Conservation (phyloP, 2,797 vertebrate genomes). For the Spinibarbus caldwelli region DNA sequence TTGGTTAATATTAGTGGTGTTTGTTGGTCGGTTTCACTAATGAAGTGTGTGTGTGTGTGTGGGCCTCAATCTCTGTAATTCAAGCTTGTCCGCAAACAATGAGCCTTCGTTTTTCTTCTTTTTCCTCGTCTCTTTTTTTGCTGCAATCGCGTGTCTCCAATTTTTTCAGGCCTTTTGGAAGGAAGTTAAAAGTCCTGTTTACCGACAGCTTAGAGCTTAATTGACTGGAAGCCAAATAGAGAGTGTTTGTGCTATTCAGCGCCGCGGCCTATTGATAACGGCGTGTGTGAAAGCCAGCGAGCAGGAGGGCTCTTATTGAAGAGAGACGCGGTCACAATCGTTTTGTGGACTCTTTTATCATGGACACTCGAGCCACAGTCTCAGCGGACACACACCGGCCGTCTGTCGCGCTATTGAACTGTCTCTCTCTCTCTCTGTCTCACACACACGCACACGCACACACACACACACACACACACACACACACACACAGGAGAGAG, state of each 20-base stretch:
- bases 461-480: conserved; percentile 27
- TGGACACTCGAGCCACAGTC: conserved; percentile 46
- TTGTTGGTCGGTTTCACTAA: neutral
- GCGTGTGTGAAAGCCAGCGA: conserved; percentile 72
- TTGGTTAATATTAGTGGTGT: neutral
- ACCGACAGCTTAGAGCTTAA: conserved; percentile 89
- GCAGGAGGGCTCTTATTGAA: conserved; percentile 62
- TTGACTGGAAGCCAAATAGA: conserved; percentile 88
- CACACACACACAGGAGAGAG: conserved; percentile 20
- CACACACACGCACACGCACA: conserved; percentile 17
- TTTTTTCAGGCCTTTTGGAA: conserved; percentile 80
- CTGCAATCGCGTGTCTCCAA: neutral
- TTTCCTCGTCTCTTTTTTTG: neutral
- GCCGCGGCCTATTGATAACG: conserved; percentile 75
- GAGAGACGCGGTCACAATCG: conserved; percentile 73
- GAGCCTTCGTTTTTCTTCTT: neutral
- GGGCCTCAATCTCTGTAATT: neutral
- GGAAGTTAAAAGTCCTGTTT: conserved; percentile 88
- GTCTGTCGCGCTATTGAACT: conserved; percentile 62
- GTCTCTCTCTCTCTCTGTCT: conserved; percentile 37
- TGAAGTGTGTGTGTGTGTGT: neutral
- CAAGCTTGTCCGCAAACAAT: neutral
- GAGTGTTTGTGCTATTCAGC: conserved; percentile 78
- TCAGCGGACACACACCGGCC: conserved; percentile 60
- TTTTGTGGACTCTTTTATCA: conserved; percentile 75